Percentiles rank a stretch among this genome's conserved stretches.
phyloP scores from a whole-genome alignment of 2,888 invertebrate species.

The Escarpia spicata region DNA sequence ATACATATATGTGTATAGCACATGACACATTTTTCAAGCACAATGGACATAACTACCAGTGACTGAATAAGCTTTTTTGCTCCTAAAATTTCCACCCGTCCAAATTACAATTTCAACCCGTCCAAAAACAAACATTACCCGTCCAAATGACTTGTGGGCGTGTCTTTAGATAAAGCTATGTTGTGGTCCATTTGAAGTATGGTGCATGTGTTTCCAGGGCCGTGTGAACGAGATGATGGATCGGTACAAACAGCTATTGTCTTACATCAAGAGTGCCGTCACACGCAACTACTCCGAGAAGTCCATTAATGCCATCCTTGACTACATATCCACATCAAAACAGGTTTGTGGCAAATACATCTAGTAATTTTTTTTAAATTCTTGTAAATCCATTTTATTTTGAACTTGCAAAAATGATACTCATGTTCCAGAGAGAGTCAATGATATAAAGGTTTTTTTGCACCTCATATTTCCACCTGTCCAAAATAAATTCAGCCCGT shows the following conservation, averaged over 20 bases:
- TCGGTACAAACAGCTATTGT: slow-evolving; percentile 93
- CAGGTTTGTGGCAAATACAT: slow-evolving; percentile 74
- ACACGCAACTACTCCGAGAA: slow-evolving; percentile 99
- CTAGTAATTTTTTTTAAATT: background rate
- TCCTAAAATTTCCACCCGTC: too few relatives aligned
- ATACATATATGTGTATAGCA: too few relatives aligned
- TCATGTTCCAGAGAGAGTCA: background rate
- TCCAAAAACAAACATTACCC: too few relatives aligned
- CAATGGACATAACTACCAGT: too few relatives aligned
- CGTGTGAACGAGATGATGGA: slow-evolving; percentile 83
- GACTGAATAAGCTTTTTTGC: too few relatives aligned
- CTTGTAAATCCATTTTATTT: background rate
- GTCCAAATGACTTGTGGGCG: too few relatives aligned
- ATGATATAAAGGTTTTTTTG: too few relatives aligned
- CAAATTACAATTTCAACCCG: too few relatives aligned
- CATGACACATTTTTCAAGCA: too few relatives aligned
- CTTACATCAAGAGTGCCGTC: slow-evolving; percentile 98
- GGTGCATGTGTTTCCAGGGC: background rate
- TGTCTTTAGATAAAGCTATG: too few relatives aligned
- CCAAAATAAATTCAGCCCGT: too few relatives aligned
- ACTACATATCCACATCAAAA: slow-evolving; percentile 98
- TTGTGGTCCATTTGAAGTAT: background rate
- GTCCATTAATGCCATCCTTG: slow-evolving; percentile 98
- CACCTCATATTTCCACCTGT: too few relatives aligned
- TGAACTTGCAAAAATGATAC: background rate